Evolutionary conservation across 2,113 vertebrate genomes (phyloP).

Genomic region (Psittacus erithacus): DNA sequence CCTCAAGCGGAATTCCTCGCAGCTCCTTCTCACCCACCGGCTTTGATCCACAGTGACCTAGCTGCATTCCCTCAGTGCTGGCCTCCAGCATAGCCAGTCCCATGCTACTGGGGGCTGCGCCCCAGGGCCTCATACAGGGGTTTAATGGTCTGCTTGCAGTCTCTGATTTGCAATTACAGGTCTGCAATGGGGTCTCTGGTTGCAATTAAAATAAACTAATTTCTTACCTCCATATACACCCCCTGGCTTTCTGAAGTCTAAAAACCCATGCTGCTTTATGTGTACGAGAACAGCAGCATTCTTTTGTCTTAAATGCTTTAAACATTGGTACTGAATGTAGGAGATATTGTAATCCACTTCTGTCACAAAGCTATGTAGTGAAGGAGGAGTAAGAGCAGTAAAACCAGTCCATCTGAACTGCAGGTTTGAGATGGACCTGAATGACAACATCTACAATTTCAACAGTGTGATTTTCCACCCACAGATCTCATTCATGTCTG

Average conservation of each 20-base stretch:
- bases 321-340: background rate
- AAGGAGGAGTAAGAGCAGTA: background rate
- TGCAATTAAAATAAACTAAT: background rate
- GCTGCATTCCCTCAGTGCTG: background rate
- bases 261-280: background rate
- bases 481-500: background rate
- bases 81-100: background rate
- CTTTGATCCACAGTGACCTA: background rate
- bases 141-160: background rate
- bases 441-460: slow-evolving; percentile 15
- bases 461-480: slow-evolving; percentile 32
- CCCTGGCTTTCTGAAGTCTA: background rate
- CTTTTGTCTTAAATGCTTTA: background rate
- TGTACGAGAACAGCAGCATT: background rate
- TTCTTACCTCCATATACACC: background rate
- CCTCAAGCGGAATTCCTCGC: background rate
- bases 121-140: background rate
- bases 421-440: background rate
- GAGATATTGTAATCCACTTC: background rate
- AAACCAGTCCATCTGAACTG: slow-evolving; percentile 2
- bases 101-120: background rate
- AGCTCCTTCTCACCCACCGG: background rate
- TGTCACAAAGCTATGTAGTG: background rate
- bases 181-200: background rate
- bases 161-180: background rate